Percentiles rank a stretch among this genome's conserved stretches.
These are phyloP conservation scores for Caenorhabditis sinica DNA, from an alignment of 2,888 invertebrate species.

Conservation along the genomic window DNA sequence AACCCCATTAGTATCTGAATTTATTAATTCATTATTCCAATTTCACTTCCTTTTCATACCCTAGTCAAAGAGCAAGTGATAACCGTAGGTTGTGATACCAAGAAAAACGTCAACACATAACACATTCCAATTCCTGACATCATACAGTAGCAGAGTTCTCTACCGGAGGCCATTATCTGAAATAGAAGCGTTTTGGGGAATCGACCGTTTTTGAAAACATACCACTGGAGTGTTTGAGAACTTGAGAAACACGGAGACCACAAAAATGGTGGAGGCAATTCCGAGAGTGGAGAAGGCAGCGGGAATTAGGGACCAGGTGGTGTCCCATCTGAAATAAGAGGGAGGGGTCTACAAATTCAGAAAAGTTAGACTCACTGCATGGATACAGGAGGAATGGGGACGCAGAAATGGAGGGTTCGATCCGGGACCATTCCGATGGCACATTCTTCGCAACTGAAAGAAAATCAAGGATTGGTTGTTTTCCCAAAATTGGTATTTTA, in stretches of 20 bases:
- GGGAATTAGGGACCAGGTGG: slow-evolving; percentile 88
- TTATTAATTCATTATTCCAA: neutral
- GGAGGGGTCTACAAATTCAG: neutral
- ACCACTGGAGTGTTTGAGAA: slow-evolving; percentile 87
- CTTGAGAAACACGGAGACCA: slow-evolving; percentile 87
- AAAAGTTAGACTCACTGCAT: slow-evolving; percentile 85
- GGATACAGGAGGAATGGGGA: slow-evolving; percentile 86
- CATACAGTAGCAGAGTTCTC: slow-evolving; percentile 90
- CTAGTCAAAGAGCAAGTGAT: slow-evolving; percentile 87
- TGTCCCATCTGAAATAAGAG: slow-evolving; percentile 66
- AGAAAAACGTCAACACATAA: slow-evolving; percentile 89
- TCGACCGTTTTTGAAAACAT: neutral
- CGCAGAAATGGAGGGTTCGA: slow-evolving; percentile 87
- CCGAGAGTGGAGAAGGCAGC: slow-evolving; percentile 87
- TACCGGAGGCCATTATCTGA: slow-evolving; percentile 89
- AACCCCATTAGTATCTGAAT: slow-evolving; percentile 85
- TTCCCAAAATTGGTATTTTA: neutral
- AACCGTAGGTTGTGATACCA: slow-evolving; percentile 88
- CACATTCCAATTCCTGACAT: slow-evolving; percentile 88
- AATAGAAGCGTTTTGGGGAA: neutral
- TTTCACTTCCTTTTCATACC: slow-evolving; percentile 81
- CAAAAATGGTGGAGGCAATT: slow-evolving; percentile 87
- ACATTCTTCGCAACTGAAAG: slow-evolving; percentile 86
- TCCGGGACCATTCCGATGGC: slow-evolving; percentile 88
- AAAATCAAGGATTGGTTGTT: neutral